Evolutionary conservation across 2,888 invertebrate genomes (phyloP), one percentile per base, ranked within the genome.

Genomic region (Drosophila subsilvestris): DNA sequence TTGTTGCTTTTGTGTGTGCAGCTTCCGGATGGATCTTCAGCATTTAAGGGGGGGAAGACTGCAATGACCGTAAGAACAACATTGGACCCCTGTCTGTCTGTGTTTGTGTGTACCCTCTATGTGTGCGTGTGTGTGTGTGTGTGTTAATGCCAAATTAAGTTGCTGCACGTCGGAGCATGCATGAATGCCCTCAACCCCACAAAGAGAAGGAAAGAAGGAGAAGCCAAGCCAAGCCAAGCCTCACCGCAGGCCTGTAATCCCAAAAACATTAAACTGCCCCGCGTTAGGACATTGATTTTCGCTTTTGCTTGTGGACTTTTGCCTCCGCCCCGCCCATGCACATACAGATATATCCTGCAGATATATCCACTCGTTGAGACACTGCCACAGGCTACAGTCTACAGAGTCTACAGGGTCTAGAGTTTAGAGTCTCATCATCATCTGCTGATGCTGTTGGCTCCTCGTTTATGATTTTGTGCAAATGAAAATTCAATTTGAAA

Each of bases 401-500:
- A 20, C 48, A 42, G 20, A 20, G 25, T 25, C 25, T 25, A 25
- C 25, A 1, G 25, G 6, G 25, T 25, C 5, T 6, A 4, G 22
- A 22, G 22, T 22, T 22, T 25, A 20, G 14, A 25, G 25, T 47
- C 42, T 37, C 57, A 44, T 17, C 66, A 12, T 50, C 49, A 37
- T 37, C 60, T 58, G 48, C 32, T 0, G 32, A 14, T 12, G 37
- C 37, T 37, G 37, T n/a, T 37, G 37, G 37, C 37, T 37, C 12
- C 48, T 49, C 48, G 22, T 29, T 42, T 44, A 50, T 45, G 49
- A 44, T 71, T 68, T 59, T 66, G 76, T 70, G 67, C 75, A 74
- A 77, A 77, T 77, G 76, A 78, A 77, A 74, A 74, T 77, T 77
- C 70, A 77, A 77, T 77, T 77, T 78, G 58, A 77, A 71, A 74